A percentile compares a stretch with the other conserved stretches of the same genome.
Conservation (phyloP, 2,797 vertebrate genomes). For the Tangara arthus region DNA sequence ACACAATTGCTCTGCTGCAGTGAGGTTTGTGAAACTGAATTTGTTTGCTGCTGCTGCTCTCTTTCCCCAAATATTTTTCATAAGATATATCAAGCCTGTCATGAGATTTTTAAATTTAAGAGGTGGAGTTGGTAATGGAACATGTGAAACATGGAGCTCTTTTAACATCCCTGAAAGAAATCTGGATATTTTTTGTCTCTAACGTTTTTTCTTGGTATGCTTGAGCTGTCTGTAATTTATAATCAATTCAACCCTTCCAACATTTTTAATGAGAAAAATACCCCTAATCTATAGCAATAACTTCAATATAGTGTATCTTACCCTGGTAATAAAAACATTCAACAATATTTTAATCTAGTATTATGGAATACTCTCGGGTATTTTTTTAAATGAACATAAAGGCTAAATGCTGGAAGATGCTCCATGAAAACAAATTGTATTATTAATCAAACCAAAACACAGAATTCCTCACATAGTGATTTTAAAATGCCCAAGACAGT, state of each 20-base stretch:
- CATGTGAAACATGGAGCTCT: neutral
- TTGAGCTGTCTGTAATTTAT: neutral
- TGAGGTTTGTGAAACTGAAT: neutral
- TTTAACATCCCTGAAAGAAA: neutral
- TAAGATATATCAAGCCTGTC: neutral
- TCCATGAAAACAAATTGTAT: slow-evolving; percentile 6
- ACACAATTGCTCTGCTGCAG: neutral
- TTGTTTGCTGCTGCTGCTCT: neutral
- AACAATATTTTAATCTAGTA: neutral
- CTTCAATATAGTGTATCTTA: neutral
- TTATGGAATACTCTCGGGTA: neutral
- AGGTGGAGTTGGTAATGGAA: neutral
- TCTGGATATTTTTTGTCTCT: neutral
- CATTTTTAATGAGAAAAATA: neutral
- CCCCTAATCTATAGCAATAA: neutral
- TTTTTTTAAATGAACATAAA: neutral
- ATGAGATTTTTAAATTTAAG: neutral
- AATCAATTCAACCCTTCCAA: neutral
- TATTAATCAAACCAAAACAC: slow-evolving; percentile 36
- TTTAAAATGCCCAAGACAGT: slow-evolving; percentile 26
- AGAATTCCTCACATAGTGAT: neutral
- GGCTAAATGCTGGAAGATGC: neutral
- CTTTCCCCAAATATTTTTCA: neutral
- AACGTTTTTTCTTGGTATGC: neutral
- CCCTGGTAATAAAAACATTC: neutral